Base-by-base conservation (phyloP, 2,113 vertebrate species). In the Piaya cayana region DNA sequence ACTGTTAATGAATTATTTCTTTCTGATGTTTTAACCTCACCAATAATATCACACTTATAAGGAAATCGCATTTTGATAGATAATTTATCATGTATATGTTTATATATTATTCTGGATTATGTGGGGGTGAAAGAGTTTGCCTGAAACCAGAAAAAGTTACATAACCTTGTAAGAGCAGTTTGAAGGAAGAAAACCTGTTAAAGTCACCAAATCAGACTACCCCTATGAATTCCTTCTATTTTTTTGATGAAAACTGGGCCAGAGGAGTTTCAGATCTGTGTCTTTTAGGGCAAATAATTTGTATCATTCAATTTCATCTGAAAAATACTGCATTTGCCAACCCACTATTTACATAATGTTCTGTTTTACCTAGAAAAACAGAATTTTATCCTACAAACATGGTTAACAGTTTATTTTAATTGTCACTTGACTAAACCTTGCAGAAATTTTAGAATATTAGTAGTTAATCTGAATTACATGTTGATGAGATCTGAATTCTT, bases 361-460 rank as follows among this genome's bases (percentile, higher is more conserved):
- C 91, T 21, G 25, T 80, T 93, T 83, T 50, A 69, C 17, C 68
- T 55, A n/a, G 47, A 92, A 82, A n/a, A n/a, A n/a, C n/a, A n/a
- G n/a, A n/a, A 52, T 92, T 88, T 95, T 95, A 58, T 96, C 71
- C 47, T 49, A 63, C 69, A 94, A 92, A 82, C 64, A 75, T 5
- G 14, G 25, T 84, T 93, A 95, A 74, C 65, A 78, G 37, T 64
- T 79, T 68, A 88, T 82, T 95, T 63, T 63, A 77, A 85, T 95
- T 96, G 95, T 93, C n/a, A 90, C 30, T 92, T 83, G 42, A 52
- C 65, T 25, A 56, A 88, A 58, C 34, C 59, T 42, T 53, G 14
- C 14, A 83, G 81, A 82, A 80, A 11, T n/a, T 22, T 78, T 47
- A 53, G 18, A 69, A 29, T 27, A 2, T 43, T 75, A 47, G 75